phyloP scores from a whole-genome alignment of 2,888 invertebrate genomes.

The Caenorhabditis macrosperma region DNA sequence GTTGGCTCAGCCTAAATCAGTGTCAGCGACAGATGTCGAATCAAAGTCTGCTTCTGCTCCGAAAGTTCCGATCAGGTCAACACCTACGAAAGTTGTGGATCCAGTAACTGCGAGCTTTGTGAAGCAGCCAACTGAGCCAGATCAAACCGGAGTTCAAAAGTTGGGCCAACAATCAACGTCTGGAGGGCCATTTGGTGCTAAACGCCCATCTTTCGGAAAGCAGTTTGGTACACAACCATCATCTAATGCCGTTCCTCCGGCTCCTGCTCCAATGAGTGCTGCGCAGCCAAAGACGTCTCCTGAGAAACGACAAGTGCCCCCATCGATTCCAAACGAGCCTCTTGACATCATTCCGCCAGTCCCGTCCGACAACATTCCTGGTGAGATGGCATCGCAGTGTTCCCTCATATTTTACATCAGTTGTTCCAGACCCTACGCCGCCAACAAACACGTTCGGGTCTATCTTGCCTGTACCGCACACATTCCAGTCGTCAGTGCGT shows the following conservation, averaged over 20 bases:
- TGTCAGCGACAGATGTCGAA: constrained; percentile 46
- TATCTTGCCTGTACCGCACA: constrained; percentile 35
- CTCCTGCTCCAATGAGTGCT: constrained; percentile 25
- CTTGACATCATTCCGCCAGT: constrained; percentile 56
- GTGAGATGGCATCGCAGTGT: too few relatives aligned
- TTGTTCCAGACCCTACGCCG: constrained; percentile 52
- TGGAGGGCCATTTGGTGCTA: background rate
- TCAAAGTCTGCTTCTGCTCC: constrained; percentile 14
- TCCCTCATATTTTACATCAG: too few relatives aligned
- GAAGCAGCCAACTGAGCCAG: constrained; percentile 11
- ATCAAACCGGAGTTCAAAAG: constrained; percentile 13
- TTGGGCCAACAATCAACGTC: background rate
- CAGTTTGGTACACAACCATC: constrained; percentile 5
- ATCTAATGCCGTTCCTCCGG: constrained; percentile 35
- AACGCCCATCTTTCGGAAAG: constrained; percentile 1
- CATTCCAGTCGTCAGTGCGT: constrained; percentile 50
- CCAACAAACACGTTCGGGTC: constrained; percentile 30
- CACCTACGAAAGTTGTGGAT: constrained; percentile 5
- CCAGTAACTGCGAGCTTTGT: background rate
- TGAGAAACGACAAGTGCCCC: constrained; percentile 16
- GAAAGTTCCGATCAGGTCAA: constrained; percentile 2
- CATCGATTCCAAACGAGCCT: constrained; percentile 50
- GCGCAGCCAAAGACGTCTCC: constrained; percentile 15
- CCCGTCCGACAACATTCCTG: constrained; percentile 55
- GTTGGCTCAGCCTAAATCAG: constrained; percentile 11